These are phyloP conservation scores for Perca flavescens DNA, from an alignment of 2,113 vertebrate species.

Conservation along the genomic window DNA sequence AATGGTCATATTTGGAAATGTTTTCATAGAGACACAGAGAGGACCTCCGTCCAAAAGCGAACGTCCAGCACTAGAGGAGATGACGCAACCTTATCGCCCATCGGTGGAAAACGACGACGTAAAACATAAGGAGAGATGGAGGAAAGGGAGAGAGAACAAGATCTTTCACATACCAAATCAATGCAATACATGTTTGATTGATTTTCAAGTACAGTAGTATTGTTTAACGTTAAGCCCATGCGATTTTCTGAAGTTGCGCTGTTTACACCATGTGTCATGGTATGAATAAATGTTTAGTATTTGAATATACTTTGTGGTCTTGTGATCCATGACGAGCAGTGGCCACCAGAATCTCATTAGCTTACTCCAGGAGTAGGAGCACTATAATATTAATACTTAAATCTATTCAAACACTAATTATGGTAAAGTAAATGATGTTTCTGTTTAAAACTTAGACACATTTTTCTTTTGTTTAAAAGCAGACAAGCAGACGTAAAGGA, in stretches of 20 bases:
- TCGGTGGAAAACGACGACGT: conserved; percentile 57
- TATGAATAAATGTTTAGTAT: conserved; percentile 33
- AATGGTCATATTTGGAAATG: conserved; percentile 14
- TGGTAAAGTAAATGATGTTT: neutral
- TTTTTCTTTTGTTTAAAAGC: conserved; percentile 1
- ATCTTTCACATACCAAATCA: neutral
- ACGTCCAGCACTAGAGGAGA: conserved; percentile 23
- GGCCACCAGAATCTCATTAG: neutral
- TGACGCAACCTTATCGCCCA: neutral
- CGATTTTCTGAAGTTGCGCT: neutral
- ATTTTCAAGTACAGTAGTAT: neutral
- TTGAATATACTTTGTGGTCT: conserved; percentile 5
- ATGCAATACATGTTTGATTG: neutral
- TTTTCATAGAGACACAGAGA: conserved; percentile 53
- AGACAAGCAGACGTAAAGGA: neutral
- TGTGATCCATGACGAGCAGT: neutral
- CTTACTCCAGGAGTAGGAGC: neutral
- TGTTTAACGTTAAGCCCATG: neutral
- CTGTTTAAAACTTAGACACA: neutral
- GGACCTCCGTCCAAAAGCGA: conserved; percentile 38
- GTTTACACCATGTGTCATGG: neutral
- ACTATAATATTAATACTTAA: neutral
- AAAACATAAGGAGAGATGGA: conserved; percentile 38
- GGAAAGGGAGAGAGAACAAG: neutral
- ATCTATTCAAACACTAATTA: neutral